Conservation (phyloP, 2,113 vertebrate species). For the Numenius arquata region DNA sequence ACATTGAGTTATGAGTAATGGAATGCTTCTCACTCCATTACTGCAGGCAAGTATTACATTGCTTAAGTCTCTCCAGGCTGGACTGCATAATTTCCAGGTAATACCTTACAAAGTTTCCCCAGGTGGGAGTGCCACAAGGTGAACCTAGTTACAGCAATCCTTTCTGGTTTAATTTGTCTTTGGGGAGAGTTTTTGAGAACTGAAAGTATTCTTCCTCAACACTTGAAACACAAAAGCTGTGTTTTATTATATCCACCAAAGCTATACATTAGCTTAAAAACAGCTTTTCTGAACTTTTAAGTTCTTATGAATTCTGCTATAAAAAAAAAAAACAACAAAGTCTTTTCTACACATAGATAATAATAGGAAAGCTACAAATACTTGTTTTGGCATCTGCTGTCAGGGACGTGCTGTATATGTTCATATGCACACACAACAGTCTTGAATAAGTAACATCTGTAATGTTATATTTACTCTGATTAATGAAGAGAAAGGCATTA, state of each 20-base stretch:
- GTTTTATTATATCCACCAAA: not conserved
- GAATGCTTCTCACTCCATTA: not conserved
- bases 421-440: not conserved
- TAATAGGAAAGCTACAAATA: not conserved
- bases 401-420: not conserved
- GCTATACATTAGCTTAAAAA: not conserved
- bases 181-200: not conserved
- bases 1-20: not conserved
- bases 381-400: not conserved
- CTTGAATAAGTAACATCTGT: not conserved
- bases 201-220: not conserved
- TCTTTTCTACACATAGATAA: not conserved
- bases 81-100: not conserved
- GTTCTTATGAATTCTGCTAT: not conserved
- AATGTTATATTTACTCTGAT: not conserved
- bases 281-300: not conserved
- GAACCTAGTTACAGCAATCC: not conserved
- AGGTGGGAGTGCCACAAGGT: not conserved
- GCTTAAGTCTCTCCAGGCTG: not conserved
- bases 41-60: not conserved
- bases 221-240: not conserved
- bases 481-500: conserved; percentile 14
- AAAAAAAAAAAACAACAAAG: not conserved
- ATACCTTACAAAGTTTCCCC: not conserved
- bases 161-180: not conserved